Conservation (phyloP, 2,797 vertebrate species). For the Pipistrellus pygmaeus region DNA sequence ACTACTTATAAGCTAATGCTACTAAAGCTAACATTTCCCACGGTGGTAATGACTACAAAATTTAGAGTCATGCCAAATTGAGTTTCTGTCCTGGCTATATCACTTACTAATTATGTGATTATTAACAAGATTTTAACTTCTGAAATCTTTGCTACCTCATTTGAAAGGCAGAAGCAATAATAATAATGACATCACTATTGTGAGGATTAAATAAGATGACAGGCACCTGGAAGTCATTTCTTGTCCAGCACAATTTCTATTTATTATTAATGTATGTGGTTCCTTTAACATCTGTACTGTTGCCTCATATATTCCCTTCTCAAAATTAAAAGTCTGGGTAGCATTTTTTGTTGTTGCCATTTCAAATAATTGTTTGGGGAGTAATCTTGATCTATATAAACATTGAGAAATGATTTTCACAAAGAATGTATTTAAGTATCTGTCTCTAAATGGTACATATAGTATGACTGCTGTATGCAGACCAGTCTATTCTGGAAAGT, state of each 20-base stretch:
- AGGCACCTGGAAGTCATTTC: not conserved
- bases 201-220: not conserved
- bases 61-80: not conserved
- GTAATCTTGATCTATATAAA: not conserved
- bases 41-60: not conserved
- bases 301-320: not conserved
- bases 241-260: not conserved
- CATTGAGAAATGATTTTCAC: not conserved
- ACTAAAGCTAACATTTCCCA: not conserved
- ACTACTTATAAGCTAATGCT: not conserved
- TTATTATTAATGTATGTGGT: not conserved
- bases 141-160: not conserved
- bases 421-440: not conserved
- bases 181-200: not conserved
- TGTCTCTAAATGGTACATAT: not conserved
- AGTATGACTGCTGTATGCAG: not conserved
- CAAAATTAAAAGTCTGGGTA: not conserved
- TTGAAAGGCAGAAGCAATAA: not conserved
- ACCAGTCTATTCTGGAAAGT: not conserved
- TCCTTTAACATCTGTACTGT: not conserved
- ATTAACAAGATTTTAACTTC: not conserved
- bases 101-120: slow-evolving; percentile 11
- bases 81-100: not conserved
- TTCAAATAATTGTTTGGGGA: not conserved
- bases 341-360: not conserved